These are phyloP conservation scores for Cephalotes varians DNA, from an alignment of 2,888 invertebrate species.

Conservation along the genomic window DNA sequence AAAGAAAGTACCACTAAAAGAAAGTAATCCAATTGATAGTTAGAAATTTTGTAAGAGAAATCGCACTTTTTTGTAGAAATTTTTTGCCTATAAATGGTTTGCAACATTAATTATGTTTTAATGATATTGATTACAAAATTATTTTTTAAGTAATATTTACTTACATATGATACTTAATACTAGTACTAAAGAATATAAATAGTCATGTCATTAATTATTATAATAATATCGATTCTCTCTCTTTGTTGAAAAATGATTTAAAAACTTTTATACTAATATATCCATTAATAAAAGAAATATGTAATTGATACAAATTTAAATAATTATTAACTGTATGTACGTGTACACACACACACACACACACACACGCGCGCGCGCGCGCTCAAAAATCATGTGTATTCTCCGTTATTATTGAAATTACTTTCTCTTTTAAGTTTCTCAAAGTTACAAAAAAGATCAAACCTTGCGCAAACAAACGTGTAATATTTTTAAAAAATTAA, in stretches of 20 bases:
- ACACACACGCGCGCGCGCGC: too few species aligned
- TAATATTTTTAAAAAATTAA: not conserved
- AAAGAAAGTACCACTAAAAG: slow-evolving; percentile 48
- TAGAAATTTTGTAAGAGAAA: slow-evolving; percentile 31
- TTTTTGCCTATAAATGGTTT: not conserved
- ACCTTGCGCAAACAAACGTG: not conserved
- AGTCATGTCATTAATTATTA: not conserved
- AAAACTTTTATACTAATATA: slow-evolving; percentile 1
- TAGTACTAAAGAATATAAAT: not conserved
- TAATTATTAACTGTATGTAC: not conserved
- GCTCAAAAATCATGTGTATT: not conserved
- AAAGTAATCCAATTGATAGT: slow-evolving; percentile 47
- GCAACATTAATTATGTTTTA: not conserved
- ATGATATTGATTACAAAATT: not conserved
- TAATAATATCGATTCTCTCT: not conserved
- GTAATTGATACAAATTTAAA: not conserved
- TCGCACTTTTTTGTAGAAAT: slow-evolving; percentile 14
- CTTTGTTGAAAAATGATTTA: not conserved
- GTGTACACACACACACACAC: too few species aligned
- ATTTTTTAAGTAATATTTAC: not conserved
- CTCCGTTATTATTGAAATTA: not conserved
- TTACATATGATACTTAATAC: not conserved
- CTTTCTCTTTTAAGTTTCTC: not conserved
- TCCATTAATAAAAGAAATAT: not conserved
- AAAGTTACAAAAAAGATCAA: not conserved